phyloP scores from a whole-genome alignment of 2,113 vertebrate species.

The Siniperca knerii region DNA sequence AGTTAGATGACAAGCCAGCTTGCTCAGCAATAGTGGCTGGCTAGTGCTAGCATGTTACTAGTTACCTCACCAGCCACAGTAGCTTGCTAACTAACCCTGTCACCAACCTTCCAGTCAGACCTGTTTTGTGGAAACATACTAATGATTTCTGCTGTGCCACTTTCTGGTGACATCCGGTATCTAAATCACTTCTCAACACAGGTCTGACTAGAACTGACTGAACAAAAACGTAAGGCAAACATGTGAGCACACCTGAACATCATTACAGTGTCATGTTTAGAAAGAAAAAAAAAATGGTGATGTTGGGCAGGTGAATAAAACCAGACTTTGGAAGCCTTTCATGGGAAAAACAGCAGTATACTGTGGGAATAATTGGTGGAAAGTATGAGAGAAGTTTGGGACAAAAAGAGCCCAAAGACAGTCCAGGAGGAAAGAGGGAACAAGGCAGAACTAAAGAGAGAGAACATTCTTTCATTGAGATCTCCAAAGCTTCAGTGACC shows the following conservation, averaged over 20 bases:
- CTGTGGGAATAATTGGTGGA: constrained; percentile 28
- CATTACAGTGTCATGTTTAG: not conserved
- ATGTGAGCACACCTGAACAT: not conserved
- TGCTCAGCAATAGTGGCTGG: too few species aligned
- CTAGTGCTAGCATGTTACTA: not conserved
- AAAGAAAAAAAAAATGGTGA: not conserved
- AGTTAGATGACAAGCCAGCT: too few species aligned
- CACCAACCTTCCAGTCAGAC: not conserved
- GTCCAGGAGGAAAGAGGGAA: constrained; percentile 25
- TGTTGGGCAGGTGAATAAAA: constrained; percentile 24
- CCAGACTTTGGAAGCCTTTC: not conserved
- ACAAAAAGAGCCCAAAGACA: constrained; percentile 38
- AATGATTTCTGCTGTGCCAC: not conserved
- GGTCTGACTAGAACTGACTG: not conserved
- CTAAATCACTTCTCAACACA: not conserved
- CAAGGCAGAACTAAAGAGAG: constrained; percentile 27
- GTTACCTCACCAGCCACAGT: not conserved
- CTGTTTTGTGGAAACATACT: not conserved
- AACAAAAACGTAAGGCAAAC: not conserved
- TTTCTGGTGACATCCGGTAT: not conserved
- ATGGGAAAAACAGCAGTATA: not conserved
- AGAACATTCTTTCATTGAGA: constrained; percentile 55
- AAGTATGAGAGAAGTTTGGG: constrained; percentile 28
- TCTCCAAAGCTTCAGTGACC: constrained; percentile 60
- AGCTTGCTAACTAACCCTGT: not conserved